Evolutionary conservation across 1,140 invertebrate genomes (phyloP).

Genomic region (Bradysia coprophila): DNA sequence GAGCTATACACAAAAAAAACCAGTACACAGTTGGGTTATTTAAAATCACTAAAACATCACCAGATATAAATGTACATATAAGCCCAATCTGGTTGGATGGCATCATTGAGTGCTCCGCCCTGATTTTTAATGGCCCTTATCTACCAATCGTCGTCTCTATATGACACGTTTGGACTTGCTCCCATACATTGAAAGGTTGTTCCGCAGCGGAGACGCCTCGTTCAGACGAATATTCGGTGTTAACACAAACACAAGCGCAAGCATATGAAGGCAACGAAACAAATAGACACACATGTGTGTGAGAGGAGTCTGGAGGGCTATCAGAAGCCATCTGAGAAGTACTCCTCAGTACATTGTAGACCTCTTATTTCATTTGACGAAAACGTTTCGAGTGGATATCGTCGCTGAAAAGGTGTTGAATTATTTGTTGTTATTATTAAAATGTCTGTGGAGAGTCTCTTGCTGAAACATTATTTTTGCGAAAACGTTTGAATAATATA

Average conservation of each 20-base stretch:
- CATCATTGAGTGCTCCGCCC: slow-evolving; percentile 3
- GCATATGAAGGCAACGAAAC: not conserved
- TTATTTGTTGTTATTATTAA: slow-evolving; percentile 3
- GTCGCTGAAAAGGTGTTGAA: slow-evolving; percentile 4
- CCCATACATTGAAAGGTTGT: not conserved
- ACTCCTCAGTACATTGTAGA: slow-evolving; percentile 26
- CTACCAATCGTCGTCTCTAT: not conserved
- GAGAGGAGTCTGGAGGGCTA: slow-evolving; percentile 15
- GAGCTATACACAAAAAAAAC: not conserved
- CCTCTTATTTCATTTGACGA: slow-evolving; percentile 27
- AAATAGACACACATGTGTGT: not conserved
- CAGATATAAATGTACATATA: no score
- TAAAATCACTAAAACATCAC: not conserved
- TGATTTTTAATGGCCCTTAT: not conserved
- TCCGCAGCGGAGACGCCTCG: not conserved
- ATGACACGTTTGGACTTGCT: not conserved
- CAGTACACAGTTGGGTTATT: not conserved
- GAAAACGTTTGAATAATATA: not conserved
- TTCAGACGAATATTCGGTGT: not conserved
- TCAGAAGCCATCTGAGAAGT: slow-evolving; percentile 26
- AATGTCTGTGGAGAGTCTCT: not conserved
- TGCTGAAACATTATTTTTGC: not conserved
- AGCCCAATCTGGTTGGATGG: slow-evolving; percentile 2
- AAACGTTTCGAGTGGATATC: slow-evolving; percentile 27
- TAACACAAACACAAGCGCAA: not conserved